A percentile compares a stretch with the other conserved stretches of the same genome.
These are phyloP conservation scores for Notoglanidium macrostoma DNA, from an alignment of 2,797 vertebrate species.

Conservation along the genomic window DNA sequence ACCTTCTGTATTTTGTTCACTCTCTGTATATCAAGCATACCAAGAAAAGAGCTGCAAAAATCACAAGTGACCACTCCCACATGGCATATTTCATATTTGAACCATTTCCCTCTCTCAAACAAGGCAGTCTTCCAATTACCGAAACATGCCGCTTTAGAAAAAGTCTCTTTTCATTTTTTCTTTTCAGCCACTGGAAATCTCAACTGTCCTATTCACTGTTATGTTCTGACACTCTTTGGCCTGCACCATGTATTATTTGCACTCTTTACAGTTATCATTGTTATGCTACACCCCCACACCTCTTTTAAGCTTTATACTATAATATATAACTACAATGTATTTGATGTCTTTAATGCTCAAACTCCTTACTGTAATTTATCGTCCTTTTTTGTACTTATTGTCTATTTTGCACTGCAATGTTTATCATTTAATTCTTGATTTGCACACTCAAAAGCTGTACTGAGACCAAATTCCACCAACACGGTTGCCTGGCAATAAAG, in stretches of 20 bases:
- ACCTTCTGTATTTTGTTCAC: background rate
- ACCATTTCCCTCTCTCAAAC: background rate
- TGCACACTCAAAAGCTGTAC: background rate
- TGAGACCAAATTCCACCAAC: conserved; percentile 15
- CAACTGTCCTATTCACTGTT: background rate
- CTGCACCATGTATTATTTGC: background rate
- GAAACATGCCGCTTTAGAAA: background rate
- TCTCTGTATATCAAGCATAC: background rate
- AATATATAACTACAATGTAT: background rate
- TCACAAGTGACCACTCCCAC: background rate
- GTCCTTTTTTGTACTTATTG: background rate
- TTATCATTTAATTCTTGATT: background rate
- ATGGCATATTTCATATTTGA: background rate
- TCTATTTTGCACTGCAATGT: background rate
- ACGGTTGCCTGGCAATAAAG: conserved; percentile 31
- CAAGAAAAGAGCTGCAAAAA: background rate
- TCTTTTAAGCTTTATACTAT: background rate
- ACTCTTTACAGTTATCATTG: background rate
- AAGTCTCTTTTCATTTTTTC: too few species aligned
- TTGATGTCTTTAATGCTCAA: background rate
- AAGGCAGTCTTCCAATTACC: background rate
- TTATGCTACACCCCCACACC: background rate
- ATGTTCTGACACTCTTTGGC: background rate
- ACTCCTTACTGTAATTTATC: background rate
- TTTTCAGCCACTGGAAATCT: background rate